A percentile compares a stretch with the other conserved stretches of the same genome.
Evolutionary conservation across 2,797 vertebrate genomes (phyloP).

Genomic region (Allobates femoralis): DNA sequence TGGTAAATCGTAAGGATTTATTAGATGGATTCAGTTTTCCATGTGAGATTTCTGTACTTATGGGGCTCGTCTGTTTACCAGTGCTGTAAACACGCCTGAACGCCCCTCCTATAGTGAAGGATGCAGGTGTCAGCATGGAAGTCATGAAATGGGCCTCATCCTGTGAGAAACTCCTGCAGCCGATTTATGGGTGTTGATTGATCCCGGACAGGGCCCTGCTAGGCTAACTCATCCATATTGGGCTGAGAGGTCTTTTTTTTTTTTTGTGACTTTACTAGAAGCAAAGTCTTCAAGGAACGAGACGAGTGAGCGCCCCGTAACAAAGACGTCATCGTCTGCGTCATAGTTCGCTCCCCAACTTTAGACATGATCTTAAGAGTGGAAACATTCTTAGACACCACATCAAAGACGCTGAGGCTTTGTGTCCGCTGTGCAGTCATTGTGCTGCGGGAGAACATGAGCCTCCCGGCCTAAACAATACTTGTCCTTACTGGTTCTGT

Average conservation of each 20-base stretch:
- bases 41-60: background rate
- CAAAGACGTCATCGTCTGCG: background rate
- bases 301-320: background rate
- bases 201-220: background rate
- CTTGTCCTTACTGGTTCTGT: background rate
- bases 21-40: too few species aligned
- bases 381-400: constrained; percentile 32
- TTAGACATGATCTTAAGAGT: background rate
- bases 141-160: background rate
- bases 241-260: background rate
- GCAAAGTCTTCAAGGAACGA: background rate
- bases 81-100: background rate
- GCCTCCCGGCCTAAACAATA: constrained; percentile 23
- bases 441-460: background rate
- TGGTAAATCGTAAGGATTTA: background rate
- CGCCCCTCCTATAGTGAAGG: background rate
- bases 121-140: background rate
- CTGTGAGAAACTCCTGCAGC: background rate
- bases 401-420: constrained; percentile 32
- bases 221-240: background rate
- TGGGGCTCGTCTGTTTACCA: background rate
- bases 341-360: background rate
- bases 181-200: background rate
- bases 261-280: background rate
- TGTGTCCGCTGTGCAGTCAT: background rate